phyloP scores from a whole-genome alignment of 2,113 vertebrate species.

The Brevimyrus niger region DNA sequence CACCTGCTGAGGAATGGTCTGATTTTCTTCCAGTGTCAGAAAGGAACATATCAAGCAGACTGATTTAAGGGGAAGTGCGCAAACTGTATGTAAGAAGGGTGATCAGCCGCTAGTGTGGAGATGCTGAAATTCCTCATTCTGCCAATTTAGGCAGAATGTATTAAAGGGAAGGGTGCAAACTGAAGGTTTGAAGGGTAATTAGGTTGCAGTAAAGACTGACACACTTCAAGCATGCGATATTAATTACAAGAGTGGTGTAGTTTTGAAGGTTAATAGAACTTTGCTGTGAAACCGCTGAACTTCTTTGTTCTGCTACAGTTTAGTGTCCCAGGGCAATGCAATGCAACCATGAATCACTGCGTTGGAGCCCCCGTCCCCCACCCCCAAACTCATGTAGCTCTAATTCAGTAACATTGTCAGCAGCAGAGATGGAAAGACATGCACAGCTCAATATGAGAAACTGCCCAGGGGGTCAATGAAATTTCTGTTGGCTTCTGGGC shows the following conservation, averaged over 20 bases:
- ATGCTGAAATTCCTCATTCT: not conserved
- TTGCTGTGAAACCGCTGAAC: not conserved
- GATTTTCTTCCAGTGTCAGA: not conserved
- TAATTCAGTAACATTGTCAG: not conserved
- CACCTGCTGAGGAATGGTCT: not conserved
- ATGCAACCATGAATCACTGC: not conserved
- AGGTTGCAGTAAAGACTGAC: not conserved
- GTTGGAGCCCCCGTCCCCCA: not conserved
- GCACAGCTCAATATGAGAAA: not conserved
- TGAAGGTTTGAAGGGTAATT: not conserved
- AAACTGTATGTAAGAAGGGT: not conserved
- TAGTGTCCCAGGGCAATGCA: not conserved
- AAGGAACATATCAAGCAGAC: not conserved
- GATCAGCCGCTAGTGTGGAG: not conserved
- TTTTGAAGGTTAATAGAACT: not conserved
- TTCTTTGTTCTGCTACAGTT: not conserved
- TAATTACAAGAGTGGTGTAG: not conserved
- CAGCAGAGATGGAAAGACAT: not conserved
- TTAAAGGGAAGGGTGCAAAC: not conserved
- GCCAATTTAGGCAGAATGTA: not conserved
- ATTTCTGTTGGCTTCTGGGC: not conserved
- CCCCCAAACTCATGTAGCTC: not conserved
- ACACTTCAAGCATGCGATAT: not conserved
- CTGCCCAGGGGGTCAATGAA: not conserved
- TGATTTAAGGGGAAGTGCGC: not conserved